phyloP scores from a whole-genome alignment of 2,888 invertebrate genomes.

The Dolichopus griseipennis region DNA sequence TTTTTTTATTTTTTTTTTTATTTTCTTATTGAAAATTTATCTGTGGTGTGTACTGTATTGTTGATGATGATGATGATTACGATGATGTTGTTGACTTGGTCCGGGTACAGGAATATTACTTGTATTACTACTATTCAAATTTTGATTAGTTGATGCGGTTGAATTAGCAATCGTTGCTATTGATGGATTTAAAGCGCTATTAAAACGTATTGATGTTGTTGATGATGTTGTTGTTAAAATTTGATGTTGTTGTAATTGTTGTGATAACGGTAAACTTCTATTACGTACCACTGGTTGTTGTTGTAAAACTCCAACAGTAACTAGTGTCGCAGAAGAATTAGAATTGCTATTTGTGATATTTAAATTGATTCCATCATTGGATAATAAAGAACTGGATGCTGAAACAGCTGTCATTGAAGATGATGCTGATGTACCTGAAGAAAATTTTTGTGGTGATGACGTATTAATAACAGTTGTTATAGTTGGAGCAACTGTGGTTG shows the following conservation, averaged over 20 bases:
- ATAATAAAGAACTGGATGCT: not conserved
- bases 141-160: not conserved
- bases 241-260: not conserved
- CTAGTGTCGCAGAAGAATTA: not conserved
- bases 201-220: not conserved
- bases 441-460: constrained; percentile 4
- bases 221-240: not conserved
- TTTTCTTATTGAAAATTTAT: constrained; percentile 4
- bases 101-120: constrained; percentile 7
- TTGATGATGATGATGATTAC: constrained; percentile 21
- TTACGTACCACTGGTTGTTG: not conserved
- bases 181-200: not conserved
- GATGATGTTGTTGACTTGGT: constrained; percentile 21
- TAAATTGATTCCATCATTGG: not conserved
- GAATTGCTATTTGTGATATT: not conserved
- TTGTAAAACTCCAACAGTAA: not conserved
- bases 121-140: not conserved
- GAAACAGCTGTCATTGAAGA: not conserved
- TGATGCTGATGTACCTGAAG: constrained; percentile 17
- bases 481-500: constrained; percentile 15
- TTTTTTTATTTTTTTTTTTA: constrained; percentile 9
- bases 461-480: not conserved
- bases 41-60: constrained; percentile 22
- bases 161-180: not conserved
- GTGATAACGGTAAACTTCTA: not conserved